Evolutionary conservation across 2,888 invertebrate species (phyloP), one percentile per base, ranked within the genome.

Genomic region (Melinaea menophilus): DNA sequence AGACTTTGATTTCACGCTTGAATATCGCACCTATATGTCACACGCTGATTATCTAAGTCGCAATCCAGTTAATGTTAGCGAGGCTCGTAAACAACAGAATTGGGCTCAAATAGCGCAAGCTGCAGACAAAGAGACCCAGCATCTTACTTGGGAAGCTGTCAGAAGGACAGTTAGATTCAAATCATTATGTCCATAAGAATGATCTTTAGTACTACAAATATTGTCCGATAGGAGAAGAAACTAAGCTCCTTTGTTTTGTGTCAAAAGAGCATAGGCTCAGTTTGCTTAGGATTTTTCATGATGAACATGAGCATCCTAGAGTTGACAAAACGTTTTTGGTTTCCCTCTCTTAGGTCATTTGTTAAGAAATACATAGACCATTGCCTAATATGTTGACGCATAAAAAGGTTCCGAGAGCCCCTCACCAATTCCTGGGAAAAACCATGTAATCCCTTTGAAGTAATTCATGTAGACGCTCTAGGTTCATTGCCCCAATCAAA

Each of bases 371-470:
- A 22, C 22, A 22, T 22, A 22, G 22, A 22, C 22, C 22, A 22
- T 22, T 22, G 22, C 22, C 22, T 22, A 22, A 22, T 22, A 22
- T 22, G 22, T 22, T 22, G 22, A 22, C 22, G 22, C 22, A 22
- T 22, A 22, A 22, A 22, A 22, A 22, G 22, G 22, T 22, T 22
- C 22, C 22, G 22, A 22, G 22, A 12, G 46, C 46, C 5, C 62
- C 69, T 34, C 62, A 45, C 31, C 68, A 66, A 55, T 62, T 73
- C 71, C 22, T 71, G 73, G 70, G 58, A 63, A 33, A 72, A 69
- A 55, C 66, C 68, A 2, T 65, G 63, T n/a, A n/a, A 5, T 7
- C 72, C 69, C 41, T 75, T 71, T 62, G 34, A 69, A 5, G 64
- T 68, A 0, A 2, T 73, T 0, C 72, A 73, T 59, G 34, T 55